Conservation (phyloP, 2,888 invertebrate genomes). For the Leptothorax acervorum region DNA sequence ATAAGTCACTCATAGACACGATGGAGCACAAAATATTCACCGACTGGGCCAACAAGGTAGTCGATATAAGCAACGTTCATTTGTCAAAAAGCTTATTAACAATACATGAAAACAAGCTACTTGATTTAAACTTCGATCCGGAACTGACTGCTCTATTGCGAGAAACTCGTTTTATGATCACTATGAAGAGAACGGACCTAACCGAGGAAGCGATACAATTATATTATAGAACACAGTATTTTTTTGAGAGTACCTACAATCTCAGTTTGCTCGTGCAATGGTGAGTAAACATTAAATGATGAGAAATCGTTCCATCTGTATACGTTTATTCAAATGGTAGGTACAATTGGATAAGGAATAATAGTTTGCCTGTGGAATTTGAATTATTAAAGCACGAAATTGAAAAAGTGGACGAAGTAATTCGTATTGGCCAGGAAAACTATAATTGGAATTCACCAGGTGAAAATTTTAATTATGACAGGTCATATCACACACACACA, state of each 20-base stretch:
- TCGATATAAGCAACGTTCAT: constrained; percentile 88
- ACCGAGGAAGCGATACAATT: constrained; percentile 89
- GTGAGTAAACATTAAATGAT: constrained; percentile 69
- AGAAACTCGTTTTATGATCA: constrained; percentile 93
- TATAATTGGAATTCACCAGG: constrained; percentile 94
- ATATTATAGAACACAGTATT: constrained; percentile 89
- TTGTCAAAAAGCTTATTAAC: constrained; percentile 88
- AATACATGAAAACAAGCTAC: constrained; percentile 86
- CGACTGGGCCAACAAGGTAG: constrained; percentile 90
- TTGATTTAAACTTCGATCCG: constrained; percentile 90
- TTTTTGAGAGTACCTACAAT: constrained; percentile 86
- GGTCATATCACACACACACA: neutral
- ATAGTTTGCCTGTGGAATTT: constrained; percentile 92
- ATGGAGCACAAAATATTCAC: constrained; percentile 89
- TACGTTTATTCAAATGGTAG: constrained; percentile 80
- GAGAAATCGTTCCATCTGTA: neutral
- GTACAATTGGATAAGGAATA: constrained; percentile 93
- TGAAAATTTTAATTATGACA: constrained; percentile 80
- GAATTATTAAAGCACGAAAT: constrained; percentile 92
- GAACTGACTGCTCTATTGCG: constrained; percentile 91
- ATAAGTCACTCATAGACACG: constrained; percentile 87
- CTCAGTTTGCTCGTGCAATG: constrained; percentile 81
- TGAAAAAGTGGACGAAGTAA: constrained; percentile 89
- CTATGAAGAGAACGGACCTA: constrained; percentile 89
- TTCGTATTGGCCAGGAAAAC: constrained; percentile 90